Evolutionary conservation across 2,797 vertebrate species (phyloP).

Genomic region (Chrosomus eos): DNA sequence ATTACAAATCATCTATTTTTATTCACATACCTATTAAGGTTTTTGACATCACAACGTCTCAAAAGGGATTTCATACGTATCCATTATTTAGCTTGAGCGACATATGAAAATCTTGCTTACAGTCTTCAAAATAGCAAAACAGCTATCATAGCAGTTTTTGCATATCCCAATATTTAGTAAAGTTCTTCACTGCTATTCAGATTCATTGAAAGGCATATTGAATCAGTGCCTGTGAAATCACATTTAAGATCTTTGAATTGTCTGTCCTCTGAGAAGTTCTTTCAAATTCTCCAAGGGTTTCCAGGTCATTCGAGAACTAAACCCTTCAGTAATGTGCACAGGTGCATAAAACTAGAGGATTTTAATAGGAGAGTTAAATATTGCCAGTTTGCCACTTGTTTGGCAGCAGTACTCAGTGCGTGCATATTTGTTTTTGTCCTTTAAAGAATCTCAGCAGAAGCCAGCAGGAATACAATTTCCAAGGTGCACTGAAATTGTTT

Average conservation of each 20-base stretch:
- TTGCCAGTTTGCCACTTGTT: not conserved
- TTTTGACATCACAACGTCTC: not conserved
- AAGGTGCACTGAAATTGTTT: conserved; percentile 39
- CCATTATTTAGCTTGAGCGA: not conserved
- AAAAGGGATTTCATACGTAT: not conserved
- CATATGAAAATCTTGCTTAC: not conserved
- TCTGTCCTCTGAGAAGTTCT: not conserved
- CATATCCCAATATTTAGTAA: conserved; percentile 7
- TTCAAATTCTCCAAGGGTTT: not conserved
- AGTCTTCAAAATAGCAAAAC: conserved; percentile 5
- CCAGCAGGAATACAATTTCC: conserved; percentile 44
- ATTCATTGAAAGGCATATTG: not conserved
- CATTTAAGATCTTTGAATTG: not conserved
- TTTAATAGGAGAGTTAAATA: conserved; percentile 1
- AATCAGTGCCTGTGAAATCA: not conserved
- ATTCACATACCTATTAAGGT: not conserved
- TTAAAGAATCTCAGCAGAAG: not conserved
- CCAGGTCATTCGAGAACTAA: not conserved
- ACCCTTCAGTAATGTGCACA: conserved; percentile 3
- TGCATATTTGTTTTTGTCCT: conserved; percentile 13
- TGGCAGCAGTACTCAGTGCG: not conserved
- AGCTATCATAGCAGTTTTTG: not conserved
- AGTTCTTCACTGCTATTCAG: not conserved
- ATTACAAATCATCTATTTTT: not conserved
- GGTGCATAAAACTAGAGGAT: conserved; percentile 14